phyloP scores from a whole-genome alignment of 1,140 invertebrate species.

The Listronotus oregonensis region DNA sequence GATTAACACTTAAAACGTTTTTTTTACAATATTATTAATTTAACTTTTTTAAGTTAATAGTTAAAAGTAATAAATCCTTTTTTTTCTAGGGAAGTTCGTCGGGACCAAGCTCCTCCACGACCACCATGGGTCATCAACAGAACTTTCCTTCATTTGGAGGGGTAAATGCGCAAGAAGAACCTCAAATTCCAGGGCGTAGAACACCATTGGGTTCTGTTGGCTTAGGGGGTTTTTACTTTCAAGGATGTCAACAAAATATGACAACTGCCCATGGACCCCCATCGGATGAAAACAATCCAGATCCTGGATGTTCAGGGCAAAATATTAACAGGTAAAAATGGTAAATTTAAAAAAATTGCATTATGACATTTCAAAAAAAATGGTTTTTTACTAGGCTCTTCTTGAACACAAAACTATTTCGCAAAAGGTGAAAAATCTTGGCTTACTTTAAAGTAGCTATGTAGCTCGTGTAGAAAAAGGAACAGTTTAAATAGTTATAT shows the following conservation, averaged over 20 bases:
- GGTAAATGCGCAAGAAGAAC: slow-evolving; percentile 59
- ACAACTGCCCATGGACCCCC: slow-evolving; percentile 60
- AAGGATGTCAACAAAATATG: slow-evolving; percentile 59
- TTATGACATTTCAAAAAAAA: too few relatives aligned
- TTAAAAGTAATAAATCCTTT: too few relatives aligned
- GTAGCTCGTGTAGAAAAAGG: too few relatives aligned
- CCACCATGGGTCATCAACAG: slow-evolving; percentile 41
- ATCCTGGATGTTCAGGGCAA: slow-evolving; percentile 61
- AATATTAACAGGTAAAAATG: slow-evolving; percentile 48
- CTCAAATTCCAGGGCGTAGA: slow-evolving; percentile 70
- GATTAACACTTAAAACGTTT: too few relatives aligned
- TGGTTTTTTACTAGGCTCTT: too few relatives aligned
- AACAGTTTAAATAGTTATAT: too few relatives aligned
- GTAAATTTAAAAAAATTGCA: too few relatives aligned
- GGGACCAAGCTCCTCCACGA: slow-evolving; percentile 55
- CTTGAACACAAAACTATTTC: too few relatives aligned
- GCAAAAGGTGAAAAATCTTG: too few relatives aligned
- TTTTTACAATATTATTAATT: too few relatives aligned
- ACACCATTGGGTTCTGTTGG: slow-evolving; percentile 82
- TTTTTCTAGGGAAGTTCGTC: slow-evolving; percentile 32
- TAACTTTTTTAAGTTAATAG: too few relatives aligned
- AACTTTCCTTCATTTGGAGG: slow-evolving; percentile 41
- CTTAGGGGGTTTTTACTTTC: slow-evolving; percentile 78
- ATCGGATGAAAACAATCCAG: slow-evolving; percentile 81
- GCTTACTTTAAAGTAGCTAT: too few relatives aligned